Base-by-base conservation (phyloP, 2,888 invertebrate species). In the Sinohyriopsis cumingii region DNA sequence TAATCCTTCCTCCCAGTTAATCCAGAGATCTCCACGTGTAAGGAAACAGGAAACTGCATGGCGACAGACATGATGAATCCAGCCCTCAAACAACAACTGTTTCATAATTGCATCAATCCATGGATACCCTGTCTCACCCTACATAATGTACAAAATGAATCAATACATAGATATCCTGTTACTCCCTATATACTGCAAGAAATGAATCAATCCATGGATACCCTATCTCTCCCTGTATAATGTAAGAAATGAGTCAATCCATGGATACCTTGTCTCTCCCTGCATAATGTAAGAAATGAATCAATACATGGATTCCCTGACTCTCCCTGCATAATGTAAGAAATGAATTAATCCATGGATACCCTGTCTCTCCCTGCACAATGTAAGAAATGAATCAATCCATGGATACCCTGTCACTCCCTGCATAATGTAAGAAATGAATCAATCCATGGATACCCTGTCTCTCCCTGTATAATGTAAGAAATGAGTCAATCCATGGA, bases 231-330 rank as follows among this genome's bases (percentile, higher is more conserved):
- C 84, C 84, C 77, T 78, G 64, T 15, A 55, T 12, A 25, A 45
- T n/a, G 33, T 25, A 61, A 19, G 45, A 19, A n/a, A 63, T 22
- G 5, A 28, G 7, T 54, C 7, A 20, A 7, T 62, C 4, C 86
- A 87, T 2, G 87, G 85, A 66, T 77, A 85, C 20, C 82, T 0
- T 93, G 82, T 82, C 72, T 81, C 33, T 25, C 80, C 81, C 62
- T 62, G n/a, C 62, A 45, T n/a, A 57, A 57, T 22, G 12, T 18
- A 62, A 18, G 24, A 15, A 20, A 62, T n/a, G 3, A 25, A 80
- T 88, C 88, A 63, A 88, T 87, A 87, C 88, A 88, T 2, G 88
- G 87, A 64, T 76, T 87, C 9, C 85, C 0, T 93, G 84, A 84
- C 71, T 82, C 59, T 33, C 84, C 84, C 77, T 78, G 64, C 25